Evolutionary conservation across 2,888 invertebrate species (phyloP), one percentile per base, ranked within the genome.

Genomic region (Aelia acuminata): DNA sequence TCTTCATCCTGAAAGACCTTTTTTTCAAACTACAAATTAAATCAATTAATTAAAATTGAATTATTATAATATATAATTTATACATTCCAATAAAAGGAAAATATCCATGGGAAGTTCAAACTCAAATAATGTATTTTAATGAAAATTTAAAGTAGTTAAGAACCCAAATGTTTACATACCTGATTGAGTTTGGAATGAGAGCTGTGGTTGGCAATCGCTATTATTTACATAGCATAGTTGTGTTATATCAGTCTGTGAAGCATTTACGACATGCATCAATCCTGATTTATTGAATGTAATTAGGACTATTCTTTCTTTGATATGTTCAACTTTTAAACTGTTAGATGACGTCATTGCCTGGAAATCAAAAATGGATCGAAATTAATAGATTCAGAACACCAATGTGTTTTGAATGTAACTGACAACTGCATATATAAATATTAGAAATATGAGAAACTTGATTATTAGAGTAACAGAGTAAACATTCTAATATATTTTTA

Each of bases 241-340:
- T 3, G 95, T 93, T 85, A 97, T 94, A 90, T 96, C 95, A n/a
- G 95, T 95, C 91, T 96, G 95, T 91, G 96, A 96, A 1, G 96
- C 95, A 92, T 97, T 96, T 85, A 96, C 96, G 91, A 95, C 95
- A 91, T 95, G 95, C 0, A 95, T 95, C 91, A 95, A 95, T 91
- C 95, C 95, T 15, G 95, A 94, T 89, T 95, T 90, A 39, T 89
- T 95, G 92, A 96, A 96, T 26, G 96, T 94, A n/a, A 97, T 95
- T 86, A 97, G 92, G n/a, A 96, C 94, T 63, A 96, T 95, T 49
- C 95, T 94, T 92, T 97, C 97, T 0, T 94, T 95, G 89, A 96
- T 94, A 75, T 89, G 91, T 89, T 91, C 91, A 87, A 90, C 80
- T 57, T 87, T 89, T 20, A 89, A 63, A 35, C 87, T 87, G 20